Evolutionary conservation across 2,797 vertebrate genomes (phyloP).

Genomic region (Chanos chanos): DNA sequence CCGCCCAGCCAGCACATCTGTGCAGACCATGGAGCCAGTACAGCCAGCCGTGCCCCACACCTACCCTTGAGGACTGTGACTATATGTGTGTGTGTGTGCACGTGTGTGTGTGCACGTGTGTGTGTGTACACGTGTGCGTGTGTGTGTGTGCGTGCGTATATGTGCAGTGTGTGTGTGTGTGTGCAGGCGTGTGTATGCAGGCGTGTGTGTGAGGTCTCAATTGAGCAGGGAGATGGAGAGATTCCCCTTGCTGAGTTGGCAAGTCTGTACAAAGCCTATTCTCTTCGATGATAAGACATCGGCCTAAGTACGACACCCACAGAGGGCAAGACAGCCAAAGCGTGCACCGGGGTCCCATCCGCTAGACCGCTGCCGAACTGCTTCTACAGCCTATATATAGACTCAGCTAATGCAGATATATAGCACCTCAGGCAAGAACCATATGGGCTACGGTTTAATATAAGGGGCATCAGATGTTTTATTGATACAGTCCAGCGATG

Average conservation of each 20-base stretch:
- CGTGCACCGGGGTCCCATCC: too few relatives aligned
- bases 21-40: too few relatives aligned
- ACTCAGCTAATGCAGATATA: too few relatives aligned
- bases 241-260: slow-evolving; percentile 60
- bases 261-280: slow-evolving; percentile 26
- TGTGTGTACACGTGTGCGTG: slow-evolving; percentile 13
- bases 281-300: slow-evolving; percentile 53
- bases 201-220: slow-evolving; percentile 50
- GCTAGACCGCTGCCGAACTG: too few relatives aligned
- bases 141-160: background rate
- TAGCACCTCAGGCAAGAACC: too few relatives aligned
- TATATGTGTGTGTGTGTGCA: too few relatives aligned
- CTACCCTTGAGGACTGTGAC: background rate
- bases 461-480: too few relatives aligned
- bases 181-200: background rate
- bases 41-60: too few relatives aligned
- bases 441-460: too few relatives aligned
- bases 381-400: too few relatives aligned
- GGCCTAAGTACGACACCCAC: slow-evolving; percentile 27
- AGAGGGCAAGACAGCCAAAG: slow-evolving; percentile 8
- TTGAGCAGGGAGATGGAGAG: slow-evolving; percentile 48
- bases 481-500: too few relatives aligned
- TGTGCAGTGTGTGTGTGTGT: background rate
- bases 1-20: too few relatives aligned
- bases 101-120: background rate